phyloP scores from a whole-genome alignment of 2,888 invertebrate species.

The Aphidoletes aphidimyza region DNA sequence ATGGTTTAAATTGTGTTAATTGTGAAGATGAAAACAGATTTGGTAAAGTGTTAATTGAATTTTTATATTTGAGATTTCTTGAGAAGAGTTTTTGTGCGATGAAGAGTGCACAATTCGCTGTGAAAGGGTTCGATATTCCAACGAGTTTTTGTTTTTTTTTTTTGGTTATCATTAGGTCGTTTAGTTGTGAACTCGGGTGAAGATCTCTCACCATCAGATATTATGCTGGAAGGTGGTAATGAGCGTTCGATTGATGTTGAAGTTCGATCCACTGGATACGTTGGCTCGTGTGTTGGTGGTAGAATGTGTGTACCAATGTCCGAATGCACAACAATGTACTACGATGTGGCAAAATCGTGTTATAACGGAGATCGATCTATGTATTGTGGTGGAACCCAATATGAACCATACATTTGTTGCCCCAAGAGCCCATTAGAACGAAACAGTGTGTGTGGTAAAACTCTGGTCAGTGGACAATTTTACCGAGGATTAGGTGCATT shows the following conservation, averaged over 20 bases:
- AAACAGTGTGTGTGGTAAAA: conserved; percentile 72
- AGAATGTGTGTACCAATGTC: conserved; percentile 63
- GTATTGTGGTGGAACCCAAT: conserved; percentile 65
- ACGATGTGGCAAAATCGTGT: conserved; percentile 65
- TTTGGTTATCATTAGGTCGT: background rate
- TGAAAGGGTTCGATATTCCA: too few species aligned
- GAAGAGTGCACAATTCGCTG: too few species aligned
- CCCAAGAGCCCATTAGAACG: conserved; percentile 65
- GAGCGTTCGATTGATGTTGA: background rate
- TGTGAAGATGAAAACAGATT: background rate
- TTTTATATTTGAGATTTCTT: too few species aligned
- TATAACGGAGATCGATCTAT: conserved; percentile 66
- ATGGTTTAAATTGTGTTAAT: background rate
- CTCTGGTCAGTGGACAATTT: conserved; percentile 73
- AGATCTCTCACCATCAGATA: background rate
- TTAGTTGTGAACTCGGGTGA: background rate
- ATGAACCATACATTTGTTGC: conserved; percentile 66
- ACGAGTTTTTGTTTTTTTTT: background rate
- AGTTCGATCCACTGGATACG: background rate
- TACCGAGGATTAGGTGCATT: conserved; percentile 77
- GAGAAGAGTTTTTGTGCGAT: too few species aligned
- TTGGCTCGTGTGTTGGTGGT: background rate
- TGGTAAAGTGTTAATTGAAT: conserved; percentile 30
- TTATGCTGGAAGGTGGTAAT: conserved; percentile 1
- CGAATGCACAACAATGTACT: conserved; percentile 65